Evolutionary conservation across 2,888 invertebrate species (phyloP), one percentile per base, ranked within the genome.

Genomic region (Bugulina stolonifera): DNA sequence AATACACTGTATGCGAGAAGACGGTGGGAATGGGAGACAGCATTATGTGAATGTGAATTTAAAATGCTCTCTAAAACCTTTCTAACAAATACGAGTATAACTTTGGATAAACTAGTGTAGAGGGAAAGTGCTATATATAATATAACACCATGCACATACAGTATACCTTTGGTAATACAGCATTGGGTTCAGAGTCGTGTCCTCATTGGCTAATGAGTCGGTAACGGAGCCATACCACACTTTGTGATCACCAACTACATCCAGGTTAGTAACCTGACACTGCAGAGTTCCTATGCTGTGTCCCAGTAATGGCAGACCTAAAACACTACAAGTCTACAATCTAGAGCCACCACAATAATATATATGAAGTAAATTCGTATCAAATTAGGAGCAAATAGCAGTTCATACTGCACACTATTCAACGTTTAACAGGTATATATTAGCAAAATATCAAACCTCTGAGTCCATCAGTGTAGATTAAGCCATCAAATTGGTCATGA

Each of bases 141-240:
- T n/a, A n/a, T n/a, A n/a, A n/a, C n/a, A n/a, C n/a, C n/a, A n/a
- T n/a, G n/a, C n/a, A n/a, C n/a, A n/a, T 5, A 64, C 5, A 29
- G 27, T 23, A 69, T 75, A 83, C 82, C 81, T 81, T 35, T 76
- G 76, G 71, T 80, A 81, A 73, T 82, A 82, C 23, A 83, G 75
- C 32, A 83, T 76, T 5, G 83, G 81, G 54, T 80, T 77, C 54
- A 77, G 76, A 1, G 76, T 73, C n/a, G 75, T 75, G 69, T 64
- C 64, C 25, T 78, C 76, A 43, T 78, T 73, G 22, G 78, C 72
- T 72, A 76, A 75, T 27, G 79, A 78, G 52, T 80, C 76, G 34
- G 75, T 72, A 0, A 82, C 80, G 72, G 77, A 75, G 2, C 83
- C 82, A 73, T 82, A 82, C 81, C 82, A 83, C 1, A 83, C 82